Evolutionary conservation across 2,888 invertebrate genomes (phyloP).

Genomic region (Aproaerema taeniolella): DNA sequence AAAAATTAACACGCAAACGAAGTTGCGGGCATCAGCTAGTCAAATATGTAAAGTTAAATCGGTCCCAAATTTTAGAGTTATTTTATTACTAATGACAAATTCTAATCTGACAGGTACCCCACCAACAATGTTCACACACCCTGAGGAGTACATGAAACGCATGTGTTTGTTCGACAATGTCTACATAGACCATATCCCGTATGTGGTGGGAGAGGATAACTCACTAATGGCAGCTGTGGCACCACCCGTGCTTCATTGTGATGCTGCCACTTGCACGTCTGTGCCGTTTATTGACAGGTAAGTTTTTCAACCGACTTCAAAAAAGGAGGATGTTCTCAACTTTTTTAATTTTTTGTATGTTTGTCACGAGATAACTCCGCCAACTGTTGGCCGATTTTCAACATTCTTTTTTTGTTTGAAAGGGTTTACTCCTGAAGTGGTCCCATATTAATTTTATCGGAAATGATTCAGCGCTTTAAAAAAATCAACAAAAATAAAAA

Average conservation of each 20-base stretch:
- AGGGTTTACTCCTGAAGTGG: too few species aligned
- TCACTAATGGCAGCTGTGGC: conserved; percentile 66
- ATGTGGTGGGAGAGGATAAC: conserved; percentile 61
- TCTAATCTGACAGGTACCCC: conserved; percentile 66
- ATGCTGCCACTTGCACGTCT: conserved; percentile 66
- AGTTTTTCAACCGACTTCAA: neutral
- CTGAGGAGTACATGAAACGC: conserved; percentile 68
- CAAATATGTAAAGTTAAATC: too few species aligned
- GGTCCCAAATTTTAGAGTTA: too few species aligned
- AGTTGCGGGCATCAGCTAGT: too few species aligned
- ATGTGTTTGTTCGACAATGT: conserved; percentile 64
- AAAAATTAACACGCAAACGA: too few species aligned
- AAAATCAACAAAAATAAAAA: too few species aligned
- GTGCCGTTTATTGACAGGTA: conserved; percentile 68
- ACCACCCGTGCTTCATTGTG: conserved; percentile 65
- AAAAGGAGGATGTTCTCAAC: neutral
- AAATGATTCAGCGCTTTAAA: too few species aligned
- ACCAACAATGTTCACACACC: conserved; percentile 57
- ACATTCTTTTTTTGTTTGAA: too few species aligned
- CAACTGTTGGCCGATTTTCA: too few species aligned
- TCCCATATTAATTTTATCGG: too few species aligned
- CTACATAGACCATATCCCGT: conserved; percentile 64
- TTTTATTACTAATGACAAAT: too few species aligned
- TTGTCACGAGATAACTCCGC: too few species aligned
- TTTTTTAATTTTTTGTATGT: neutral